Percentiles rank a stretch among this genome's conserved stretches.
These are phyloP conservation scores for Tautogolabrus adspersus DNA, from an alignment of 2,113 vertebrate species.

Conservation along the genomic window DNA sequence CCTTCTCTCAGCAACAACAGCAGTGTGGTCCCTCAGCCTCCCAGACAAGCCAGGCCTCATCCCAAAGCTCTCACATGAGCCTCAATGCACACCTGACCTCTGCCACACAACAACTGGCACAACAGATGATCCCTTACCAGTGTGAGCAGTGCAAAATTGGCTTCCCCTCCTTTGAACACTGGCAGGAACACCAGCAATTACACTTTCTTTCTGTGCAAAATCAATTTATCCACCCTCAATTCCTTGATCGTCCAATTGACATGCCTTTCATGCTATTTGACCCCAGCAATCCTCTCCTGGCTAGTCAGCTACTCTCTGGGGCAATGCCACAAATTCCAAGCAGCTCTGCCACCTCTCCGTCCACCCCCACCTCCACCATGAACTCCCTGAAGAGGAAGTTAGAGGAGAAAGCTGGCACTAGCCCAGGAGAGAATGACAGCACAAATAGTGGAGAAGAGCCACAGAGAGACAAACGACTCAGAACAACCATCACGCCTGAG, in stretches of 20 bases:
- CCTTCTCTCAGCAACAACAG: constrained; percentile 89
- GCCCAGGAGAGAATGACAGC: constrained; percentile 97
- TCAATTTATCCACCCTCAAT: constrained; percentile 98
- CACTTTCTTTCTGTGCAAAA: constrained; percentile 98
- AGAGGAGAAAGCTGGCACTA: constrained; percentile 96
- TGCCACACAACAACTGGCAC: constrained; percentile 91
- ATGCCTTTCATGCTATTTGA: constrained; percentile 99
- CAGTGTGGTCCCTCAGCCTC: constrained; percentile 88
- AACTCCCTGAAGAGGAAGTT: constrained; percentile 97
- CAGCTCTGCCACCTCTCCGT: constrained; percentile 95
- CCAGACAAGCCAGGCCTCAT: constrained; percentile 90
- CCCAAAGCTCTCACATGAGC: constrained; percentile 91
- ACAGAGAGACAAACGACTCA: constrained; percentile 95
- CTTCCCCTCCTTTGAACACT: constrained; percentile 98
- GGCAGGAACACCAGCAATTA: constrained; percentile 99
- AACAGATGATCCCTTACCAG: constrained; percentile 97
- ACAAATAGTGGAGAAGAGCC: constrained; percentile 96
- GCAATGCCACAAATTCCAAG: constrained; percentile 94
- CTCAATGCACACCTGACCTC: constrained; percentile 92
- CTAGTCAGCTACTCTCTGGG: constrained; percentile 94
- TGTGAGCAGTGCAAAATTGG: constrained; percentile 99
- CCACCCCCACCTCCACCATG: constrained; percentile 95
- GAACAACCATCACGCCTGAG: constrained; percentile 99
- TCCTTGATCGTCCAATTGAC: constrained; percentile 95
- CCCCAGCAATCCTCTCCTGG: constrained; percentile 95